Evolutionary conservation across 2,888 invertebrate genomes (phyloP).

Genomic region (Scaeva pyrastri): DNA sequence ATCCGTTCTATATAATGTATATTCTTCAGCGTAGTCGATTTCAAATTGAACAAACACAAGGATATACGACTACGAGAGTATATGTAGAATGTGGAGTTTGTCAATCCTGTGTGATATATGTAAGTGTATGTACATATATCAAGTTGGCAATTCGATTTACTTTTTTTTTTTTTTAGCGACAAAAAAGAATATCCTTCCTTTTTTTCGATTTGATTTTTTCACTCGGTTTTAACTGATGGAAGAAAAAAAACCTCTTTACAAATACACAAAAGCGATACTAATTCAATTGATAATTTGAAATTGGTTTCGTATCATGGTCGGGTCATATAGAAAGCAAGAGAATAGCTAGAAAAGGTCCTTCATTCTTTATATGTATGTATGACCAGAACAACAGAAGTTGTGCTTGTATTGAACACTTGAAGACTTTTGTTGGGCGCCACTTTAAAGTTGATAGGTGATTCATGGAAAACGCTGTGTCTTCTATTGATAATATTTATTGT

Average conservation of each 20-base stretch:
- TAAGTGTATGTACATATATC: background rate
- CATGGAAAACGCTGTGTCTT: no score
- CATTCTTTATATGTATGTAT: no score
- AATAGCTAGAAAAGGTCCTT: background rate
- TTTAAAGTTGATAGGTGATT: no score
- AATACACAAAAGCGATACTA: background rate
- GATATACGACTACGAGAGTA: no score
- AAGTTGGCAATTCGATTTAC: slow-evolving; percentile 1
- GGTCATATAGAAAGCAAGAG: background rate
- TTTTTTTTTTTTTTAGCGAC: background rate
- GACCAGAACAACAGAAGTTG: no score
- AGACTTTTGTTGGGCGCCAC: no score
- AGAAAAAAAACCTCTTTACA: background rate
- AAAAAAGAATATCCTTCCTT: background rate
- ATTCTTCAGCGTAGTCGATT: slow-evolving; percentile 34
- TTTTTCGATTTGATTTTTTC: background rate
- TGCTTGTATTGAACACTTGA: no score
- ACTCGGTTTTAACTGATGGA: background rate
- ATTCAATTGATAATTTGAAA: slow-evolving; percentile 18
- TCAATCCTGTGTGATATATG: background rate
- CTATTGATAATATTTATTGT: no score
- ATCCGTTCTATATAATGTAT: background rate
- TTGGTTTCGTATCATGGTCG: background rate
- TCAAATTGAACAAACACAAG: slow-evolving; percentile 45
- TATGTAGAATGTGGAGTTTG: background rate